Evolutionary conservation across 2,888 invertebrate genomes (phyloP).

Genomic region (Heliconius ismenius): DNA sequence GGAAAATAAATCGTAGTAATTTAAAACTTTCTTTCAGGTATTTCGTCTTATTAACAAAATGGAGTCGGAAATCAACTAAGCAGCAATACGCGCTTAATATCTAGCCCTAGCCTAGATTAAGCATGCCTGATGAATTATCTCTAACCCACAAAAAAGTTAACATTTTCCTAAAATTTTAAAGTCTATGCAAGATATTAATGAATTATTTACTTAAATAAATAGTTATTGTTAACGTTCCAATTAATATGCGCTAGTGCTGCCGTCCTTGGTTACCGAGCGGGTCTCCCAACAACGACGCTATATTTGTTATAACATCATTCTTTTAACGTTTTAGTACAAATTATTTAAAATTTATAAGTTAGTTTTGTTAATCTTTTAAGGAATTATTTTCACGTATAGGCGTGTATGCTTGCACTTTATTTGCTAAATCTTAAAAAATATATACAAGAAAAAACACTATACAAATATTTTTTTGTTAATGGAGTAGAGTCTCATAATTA

Average conservation of each 20-base stretch:
- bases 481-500: slow-evolving; percentile 65
- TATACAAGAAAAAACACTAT: neutral
- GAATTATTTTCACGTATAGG: slow-evolving; percentile 34
- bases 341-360: slow-evolving; percentile 48
- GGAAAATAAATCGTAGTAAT: neutral
- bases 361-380: slow-evolving; percentile 21
- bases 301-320: slow-evolving; percentile 35
- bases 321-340: slow-evolving; percentile 58
- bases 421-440: slow-evolving; percentile 4
- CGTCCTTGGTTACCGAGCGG: slow-evolving; percentile 32
- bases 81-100: neutral
- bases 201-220: neutral
- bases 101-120: too few species aligned
- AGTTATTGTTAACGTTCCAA: neutral
- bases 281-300: slow-evolving; percentile 29
- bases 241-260: slow-evolving; percentile 9
- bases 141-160: neutral
- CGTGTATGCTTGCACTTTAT: slow-evolving; percentile 5
- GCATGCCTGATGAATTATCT: neutral
- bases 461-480: slow-evolving; percentile 39
- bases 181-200: neutral
- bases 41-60: slow-evolving; percentile 53
- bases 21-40: slow-evolving; percentile 53
- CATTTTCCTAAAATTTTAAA: neutral
- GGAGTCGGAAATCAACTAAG: slow-evolving; percentile 46